Evolutionary conservation across 1,140 invertebrate genomes (phyloP).

Genomic region (Mercenaria mercenaria): DNA sequence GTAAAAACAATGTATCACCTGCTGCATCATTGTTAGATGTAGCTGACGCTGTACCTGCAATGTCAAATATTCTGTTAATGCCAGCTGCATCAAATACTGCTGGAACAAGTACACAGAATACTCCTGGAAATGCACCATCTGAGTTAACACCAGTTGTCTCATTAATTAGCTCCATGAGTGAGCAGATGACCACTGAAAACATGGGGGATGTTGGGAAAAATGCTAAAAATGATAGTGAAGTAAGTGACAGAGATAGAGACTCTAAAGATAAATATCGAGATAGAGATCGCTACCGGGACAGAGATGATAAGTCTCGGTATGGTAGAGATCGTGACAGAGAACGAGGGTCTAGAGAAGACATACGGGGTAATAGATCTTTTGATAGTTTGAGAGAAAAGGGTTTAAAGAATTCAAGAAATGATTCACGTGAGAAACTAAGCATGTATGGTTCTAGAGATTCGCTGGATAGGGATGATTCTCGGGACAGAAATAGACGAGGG

Average conservation of each 20-base stretch:
- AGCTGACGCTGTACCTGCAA: slow-evolving; percentile 72
- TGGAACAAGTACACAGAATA: slow-evolving; percentile 7
- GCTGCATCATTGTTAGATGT: slow-evolving; percentile 84
- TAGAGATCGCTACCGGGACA: slow-evolving; percentile 10
- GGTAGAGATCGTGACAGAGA: slow-evolving; percentile 63
- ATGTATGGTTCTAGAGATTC: slow-evolving; percentile 50
- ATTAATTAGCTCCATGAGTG: slow-evolving; percentile 72
- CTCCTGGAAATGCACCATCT: background rate
- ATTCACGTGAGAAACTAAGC: slow-evolving; percentile 44
- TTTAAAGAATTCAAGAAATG: slow-evolving; percentile 48
- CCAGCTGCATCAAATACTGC: slow-evolving; percentile 75
- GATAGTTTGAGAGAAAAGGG: slow-evolving; percentile 46
- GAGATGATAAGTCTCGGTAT: slow-evolving; percentile 5
- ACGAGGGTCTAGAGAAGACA: slow-evolving; percentile 44
- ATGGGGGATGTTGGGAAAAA: background rate
- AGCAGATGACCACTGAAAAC: slow-evolving; percentile 60
- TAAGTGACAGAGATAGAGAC: slow-evolving; percentile 11
- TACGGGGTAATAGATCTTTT: slow-evolving; percentile 49
- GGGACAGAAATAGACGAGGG: slow-evolving; percentile 60
- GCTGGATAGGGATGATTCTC: slow-evolving; percentile 35
- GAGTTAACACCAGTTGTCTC: slow-evolving; percentile 56
- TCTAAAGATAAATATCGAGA: slow-evolving; percentile 39
- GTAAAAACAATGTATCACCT: slow-evolving; percentile 81
- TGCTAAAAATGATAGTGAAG: background rate
- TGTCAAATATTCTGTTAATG: slow-evolving; percentile 79